These are phyloP conservation scores for Pollimyrus isidori DNA, from an alignment of 2,113 vertebrate genomes.

Conservation along the genomic window DNA sequence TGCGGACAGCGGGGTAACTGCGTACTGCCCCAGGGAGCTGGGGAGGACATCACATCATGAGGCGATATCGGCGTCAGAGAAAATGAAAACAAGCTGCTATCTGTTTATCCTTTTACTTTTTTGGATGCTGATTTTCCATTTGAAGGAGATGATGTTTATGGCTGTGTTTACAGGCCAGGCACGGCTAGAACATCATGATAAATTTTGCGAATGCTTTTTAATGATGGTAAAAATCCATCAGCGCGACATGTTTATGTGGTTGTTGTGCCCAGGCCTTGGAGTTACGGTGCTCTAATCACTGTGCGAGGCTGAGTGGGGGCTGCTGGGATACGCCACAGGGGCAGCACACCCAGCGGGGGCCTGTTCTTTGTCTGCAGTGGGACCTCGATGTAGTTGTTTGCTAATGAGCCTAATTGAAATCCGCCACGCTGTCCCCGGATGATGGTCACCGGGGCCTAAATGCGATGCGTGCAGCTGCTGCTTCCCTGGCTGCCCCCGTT, in stretches of 20 bases:
- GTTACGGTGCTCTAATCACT: neutral
- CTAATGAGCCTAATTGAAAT: neutral
- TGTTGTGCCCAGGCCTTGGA: neutral
- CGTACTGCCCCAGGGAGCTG: neutral
- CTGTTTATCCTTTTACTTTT: constrained; percentile 9
- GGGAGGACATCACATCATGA: neutral
- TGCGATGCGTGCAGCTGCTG: neutral
- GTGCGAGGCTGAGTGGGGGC: neutral
- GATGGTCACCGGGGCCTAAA: neutral
- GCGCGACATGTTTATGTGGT: neutral
- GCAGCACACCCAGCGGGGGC: neutral
- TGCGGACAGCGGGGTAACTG: neutral
- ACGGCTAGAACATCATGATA: neutral
- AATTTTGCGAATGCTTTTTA: neutral
- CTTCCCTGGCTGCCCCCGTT: neutral
- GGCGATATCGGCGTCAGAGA: neutral
- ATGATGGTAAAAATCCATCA: constrained; percentile 11
- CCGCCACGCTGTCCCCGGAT: neutral
- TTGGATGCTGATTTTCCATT: neutral
- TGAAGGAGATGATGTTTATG: constrained; percentile 4
- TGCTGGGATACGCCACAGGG: neutral
- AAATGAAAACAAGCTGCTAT: constrained; percentile 12
- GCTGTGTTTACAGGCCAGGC: neutral
- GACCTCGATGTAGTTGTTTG: neutral
- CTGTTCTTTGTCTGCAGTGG: neutral